These are phyloP conservation scores for Semnornis frantzii DNA, from an alignment of 2,113 vertebrate species.

Conservation along the genomic window DNA sequence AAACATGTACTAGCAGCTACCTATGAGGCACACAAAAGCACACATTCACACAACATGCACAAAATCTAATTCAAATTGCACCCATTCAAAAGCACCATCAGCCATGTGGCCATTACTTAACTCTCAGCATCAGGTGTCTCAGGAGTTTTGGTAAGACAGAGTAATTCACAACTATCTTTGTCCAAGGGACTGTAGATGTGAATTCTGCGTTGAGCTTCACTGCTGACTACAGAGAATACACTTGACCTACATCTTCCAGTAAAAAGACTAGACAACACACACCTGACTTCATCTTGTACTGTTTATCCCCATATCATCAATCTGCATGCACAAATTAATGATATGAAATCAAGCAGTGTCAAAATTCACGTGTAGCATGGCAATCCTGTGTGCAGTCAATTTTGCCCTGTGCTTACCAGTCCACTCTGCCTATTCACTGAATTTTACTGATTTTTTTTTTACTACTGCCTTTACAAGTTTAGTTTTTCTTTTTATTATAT, in stretches of 20 bases:
- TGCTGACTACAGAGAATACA: not conserved
- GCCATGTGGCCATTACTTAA: not conserved
- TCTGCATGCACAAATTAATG: not conserved
- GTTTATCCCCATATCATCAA: not conserved
- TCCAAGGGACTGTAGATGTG: not conserved
- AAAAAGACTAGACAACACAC: not conserved
- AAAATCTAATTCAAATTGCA: not conserved
- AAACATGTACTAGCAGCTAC: not conserved
- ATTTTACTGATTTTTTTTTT: not conserved
- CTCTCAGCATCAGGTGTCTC: not conserved
- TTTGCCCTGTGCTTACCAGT: not conserved
- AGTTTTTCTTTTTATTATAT: not conserved
- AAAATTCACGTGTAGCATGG: not conserved
- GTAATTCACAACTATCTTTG: not conserved
- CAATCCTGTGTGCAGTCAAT: not conserved
- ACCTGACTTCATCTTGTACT: not conserved
- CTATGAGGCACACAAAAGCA: not conserved
- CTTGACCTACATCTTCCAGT: slow-evolving; percentile 15
- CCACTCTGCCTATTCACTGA: not conserved
- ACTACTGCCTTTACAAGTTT: not conserved
- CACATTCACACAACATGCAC: not conserved
- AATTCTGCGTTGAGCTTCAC: not conserved
- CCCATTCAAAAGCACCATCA: not conserved
- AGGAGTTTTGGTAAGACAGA: not conserved
- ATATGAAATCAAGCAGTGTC: not conserved